Evolutionary conservation across 2,888 invertebrate species (phyloP).

Genomic region (Branchinecta sandiegonensis): DNA sequence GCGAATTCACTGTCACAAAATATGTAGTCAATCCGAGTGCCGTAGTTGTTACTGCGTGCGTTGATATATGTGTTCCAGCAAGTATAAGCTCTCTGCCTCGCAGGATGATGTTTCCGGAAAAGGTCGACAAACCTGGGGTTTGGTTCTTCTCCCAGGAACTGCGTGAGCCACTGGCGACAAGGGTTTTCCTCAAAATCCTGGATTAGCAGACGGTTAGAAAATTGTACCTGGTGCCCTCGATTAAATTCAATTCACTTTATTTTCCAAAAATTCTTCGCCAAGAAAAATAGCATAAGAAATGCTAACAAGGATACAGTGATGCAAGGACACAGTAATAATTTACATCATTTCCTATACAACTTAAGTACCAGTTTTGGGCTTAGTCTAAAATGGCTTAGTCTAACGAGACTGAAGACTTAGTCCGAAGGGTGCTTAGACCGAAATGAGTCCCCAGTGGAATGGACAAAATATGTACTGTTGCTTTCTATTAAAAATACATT

Average conservation of each 20-base stretch:
- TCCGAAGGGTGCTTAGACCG: too few relatives aligned
- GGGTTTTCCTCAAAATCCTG: conserved; percentile 30
- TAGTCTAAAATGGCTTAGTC: too few relatives aligned
- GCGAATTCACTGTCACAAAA: conserved; percentile 32
- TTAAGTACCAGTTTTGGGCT: too few relatives aligned
- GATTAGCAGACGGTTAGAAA: conserved; percentile 11
- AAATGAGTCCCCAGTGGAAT: too few relatives aligned
- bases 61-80: conserved; percentile 38
- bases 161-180: conserved; percentile 34
- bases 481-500: too few relatives aligned
- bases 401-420: too few relatives aligned
- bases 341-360: too few relatives aligned
- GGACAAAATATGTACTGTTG: too few relatives aligned
- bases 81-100: conserved; percentile 35
- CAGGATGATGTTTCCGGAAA: conserved; percentile 37
- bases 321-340: background rate
- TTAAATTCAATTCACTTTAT: background rate
- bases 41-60: conserved; percentile 38
- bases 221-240: too few relatives aligned
- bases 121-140: conserved; percentile 36
- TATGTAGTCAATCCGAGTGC: conserved; percentile 40
- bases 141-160: conserved; percentile 30
- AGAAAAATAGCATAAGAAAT: conserved; percentile 18
- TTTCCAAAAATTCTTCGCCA: conserved; percentile 18
- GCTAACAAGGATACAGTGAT: background rate